phyloP scores from a whole-genome alignment of 2,888 invertebrate species.

The Erebia aethiops region DNA sequence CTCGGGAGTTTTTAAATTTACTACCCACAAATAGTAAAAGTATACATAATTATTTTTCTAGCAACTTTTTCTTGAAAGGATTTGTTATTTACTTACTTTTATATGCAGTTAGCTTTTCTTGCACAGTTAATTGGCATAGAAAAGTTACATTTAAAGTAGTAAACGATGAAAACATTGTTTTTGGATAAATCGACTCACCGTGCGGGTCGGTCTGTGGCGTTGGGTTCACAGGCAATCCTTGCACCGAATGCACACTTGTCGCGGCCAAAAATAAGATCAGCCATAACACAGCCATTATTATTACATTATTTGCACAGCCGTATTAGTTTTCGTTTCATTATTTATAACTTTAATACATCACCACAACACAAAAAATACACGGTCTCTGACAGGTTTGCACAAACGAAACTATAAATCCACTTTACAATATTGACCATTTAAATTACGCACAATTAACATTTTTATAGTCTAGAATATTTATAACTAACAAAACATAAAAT shows the following conservation, averaged over 20 bases:
- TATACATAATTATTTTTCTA: background rate
- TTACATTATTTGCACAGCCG: slow-evolving; percentile 78
- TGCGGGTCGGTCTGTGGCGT: slow-evolving; percentile 78
- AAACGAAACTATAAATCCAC: slow-evolving; percentile 57
- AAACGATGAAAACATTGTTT: slow-evolving; percentile 42
- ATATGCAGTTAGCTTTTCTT: background rate
- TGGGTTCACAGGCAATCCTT: slow-evolving; percentile 73
- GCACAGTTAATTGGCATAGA: background rate
- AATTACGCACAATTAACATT: slow-evolving; percentile 60
- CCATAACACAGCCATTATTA: slow-evolving; percentile 76
- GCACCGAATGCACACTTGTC: slow-evolving; percentile 69
- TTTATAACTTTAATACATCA: slow-evolving; percentile 76
- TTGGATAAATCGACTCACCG: slow-evolving; percentile 66
- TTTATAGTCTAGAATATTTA: slow-evolving; percentile 55
- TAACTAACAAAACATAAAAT: slow-evolving; percentile 60
- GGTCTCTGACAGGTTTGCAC: slow-evolving; percentile 76
- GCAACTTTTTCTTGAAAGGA: background rate
- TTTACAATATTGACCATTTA: slow-evolving; percentile 55
- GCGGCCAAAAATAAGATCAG: slow-evolving; percentile 77
- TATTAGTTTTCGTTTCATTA: slow-evolving; percentile 78
- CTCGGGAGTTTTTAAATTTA: background rate
- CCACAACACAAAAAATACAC: slow-evolving; percentile 80
- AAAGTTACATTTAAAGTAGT: slow-evolving; percentile 11
- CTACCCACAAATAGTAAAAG: background rate
- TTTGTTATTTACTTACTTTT: background rate